Percentiles rank a stretch among this genome's conserved stretches.
Conservation (phyloP, 2,113 vertebrate species). For the Poeciliopsis retropinna region DNA sequence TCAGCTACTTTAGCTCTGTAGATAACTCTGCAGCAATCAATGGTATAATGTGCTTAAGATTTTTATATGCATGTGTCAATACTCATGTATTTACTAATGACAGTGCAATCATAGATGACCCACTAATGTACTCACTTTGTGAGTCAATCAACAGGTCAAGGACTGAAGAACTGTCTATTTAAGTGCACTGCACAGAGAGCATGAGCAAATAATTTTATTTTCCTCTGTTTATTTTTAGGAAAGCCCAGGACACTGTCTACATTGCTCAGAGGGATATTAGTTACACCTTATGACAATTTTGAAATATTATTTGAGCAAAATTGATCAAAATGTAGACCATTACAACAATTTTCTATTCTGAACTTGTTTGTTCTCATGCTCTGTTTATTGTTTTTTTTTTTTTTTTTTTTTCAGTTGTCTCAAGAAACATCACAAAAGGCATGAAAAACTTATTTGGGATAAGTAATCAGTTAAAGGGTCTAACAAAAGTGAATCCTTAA, state of each 20-base stretch:
- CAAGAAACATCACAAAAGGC: neutral
- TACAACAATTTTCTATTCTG: neutral
- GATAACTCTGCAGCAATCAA: constrained; percentile 65
- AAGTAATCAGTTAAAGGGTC: neutral
- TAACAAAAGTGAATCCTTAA: no score
- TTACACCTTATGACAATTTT: neutral
- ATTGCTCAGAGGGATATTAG: neutral
- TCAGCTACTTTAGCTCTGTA: constrained; percentile 63
- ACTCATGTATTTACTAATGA: constrained; percentile 83
- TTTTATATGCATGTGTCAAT: constrained; percentile 82
- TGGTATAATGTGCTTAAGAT: constrained; percentile 77
- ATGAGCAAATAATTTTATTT: neutral
- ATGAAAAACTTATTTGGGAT: neutral
- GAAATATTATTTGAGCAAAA: neutral
- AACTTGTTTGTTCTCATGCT: neutral
- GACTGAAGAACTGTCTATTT: constrained; percentile 65
- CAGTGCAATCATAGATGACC: constrained; percentile 74
- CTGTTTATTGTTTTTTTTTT: neutral
- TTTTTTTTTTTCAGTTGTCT: neutral
- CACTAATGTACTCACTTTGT: constrained; percentile 82
- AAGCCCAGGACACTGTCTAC: neutral
- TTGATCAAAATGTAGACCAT: neutral
- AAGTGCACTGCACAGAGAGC: neutral
- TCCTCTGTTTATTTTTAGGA: constrained; percentile 4
- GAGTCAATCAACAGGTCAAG: constrained; percentile 82